Percentiles rank a stretch among this genome's conserved stretches.
Evolutionary conservation across 1,140 invertebrate species (phyloP).

Genomic region (Drosophila insularis): DNA sequence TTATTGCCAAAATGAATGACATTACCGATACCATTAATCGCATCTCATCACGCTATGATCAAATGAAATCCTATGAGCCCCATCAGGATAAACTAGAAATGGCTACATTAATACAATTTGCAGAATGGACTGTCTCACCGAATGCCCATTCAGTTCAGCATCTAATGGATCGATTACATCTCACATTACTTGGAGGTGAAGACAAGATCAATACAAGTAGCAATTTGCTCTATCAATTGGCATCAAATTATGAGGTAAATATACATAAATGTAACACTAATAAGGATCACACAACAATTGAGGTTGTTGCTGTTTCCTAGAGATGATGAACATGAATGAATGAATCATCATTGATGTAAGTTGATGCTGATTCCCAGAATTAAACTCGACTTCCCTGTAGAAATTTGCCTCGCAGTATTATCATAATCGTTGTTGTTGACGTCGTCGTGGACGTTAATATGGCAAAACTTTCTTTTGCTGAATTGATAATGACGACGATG

Average conservation of each 20-base stretch:
- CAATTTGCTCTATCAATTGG: conserved; percentile 65
- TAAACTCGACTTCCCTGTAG: conserved; percentile 52
- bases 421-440: conserved; percentile 21
- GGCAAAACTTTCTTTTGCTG: conserved; percentile 21
- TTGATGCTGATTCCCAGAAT: conserved; percentile 10
- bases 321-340: neutral
- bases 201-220: conserved; percentile 48
- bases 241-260: conserved; percentile 70
- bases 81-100: conserved; percentile 84
- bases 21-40: conserved; percentile 85
- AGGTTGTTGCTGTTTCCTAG: neutral
- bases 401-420: neutral
- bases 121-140: conserved; percentile 86
- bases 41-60: conserved; percentile 84
- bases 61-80: conserved; percentile 84
- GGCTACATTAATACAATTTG: conserved; percentile 87
- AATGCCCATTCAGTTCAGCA: conserved; percentile 85
- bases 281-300: conserved; percentile 5
- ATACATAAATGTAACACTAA: neutral
- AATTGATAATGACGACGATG: neutral
- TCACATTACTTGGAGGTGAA: conserved; percentile 79
- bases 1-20: conserved; percentile 85
- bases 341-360: neutral
- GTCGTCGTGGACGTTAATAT: conserved; percentile 25
- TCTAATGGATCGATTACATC: conserved; percentile 87